These are phyloP conservation scores for Catharus bicknelli DNA, from an alignment of 2,113 vertebrate genomes.

Conservation along the genomic window DNA sequence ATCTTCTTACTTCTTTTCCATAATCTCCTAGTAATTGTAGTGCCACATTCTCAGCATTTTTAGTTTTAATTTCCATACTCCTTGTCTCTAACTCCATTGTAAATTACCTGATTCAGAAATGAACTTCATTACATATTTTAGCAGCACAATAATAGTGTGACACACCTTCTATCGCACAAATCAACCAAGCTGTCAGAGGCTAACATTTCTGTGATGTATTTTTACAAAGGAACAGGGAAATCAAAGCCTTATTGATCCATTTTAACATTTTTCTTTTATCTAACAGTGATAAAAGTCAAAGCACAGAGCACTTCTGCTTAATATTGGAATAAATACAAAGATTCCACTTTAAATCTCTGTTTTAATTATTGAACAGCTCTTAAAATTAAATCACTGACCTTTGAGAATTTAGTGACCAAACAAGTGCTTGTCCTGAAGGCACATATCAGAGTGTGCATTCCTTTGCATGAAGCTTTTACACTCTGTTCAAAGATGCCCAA, in stretches of 20 bases:
- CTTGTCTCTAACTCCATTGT: neutral
- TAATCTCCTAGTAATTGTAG: neutral
- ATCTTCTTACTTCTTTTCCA: neutral
- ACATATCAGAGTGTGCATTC: neutral
- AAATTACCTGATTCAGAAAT: neutral
- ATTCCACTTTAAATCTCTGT: conserved; percentile 20
- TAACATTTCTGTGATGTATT: neutral
- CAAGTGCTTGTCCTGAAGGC: conserved; percentile 13
- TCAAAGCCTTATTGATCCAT: neutral
- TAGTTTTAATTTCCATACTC: neutral
- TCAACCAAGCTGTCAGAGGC: neutral
- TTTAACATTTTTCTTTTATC: neutral
- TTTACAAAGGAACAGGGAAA: neutral
- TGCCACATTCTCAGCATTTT: neutral
- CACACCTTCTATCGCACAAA: neutral
- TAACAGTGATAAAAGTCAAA: conserved; percentile 3
- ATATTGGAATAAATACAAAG: conserved; percentile 29
- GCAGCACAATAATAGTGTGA: neutral
- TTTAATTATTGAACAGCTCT: conserved; percentile 69
- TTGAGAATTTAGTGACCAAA: conserved; percentile 58
- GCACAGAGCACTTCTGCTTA: neutral
- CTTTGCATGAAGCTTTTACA: neutral
- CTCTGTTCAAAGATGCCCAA: neutral
- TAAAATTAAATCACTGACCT: conserved; percentile 50
- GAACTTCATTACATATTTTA: neutral